phyloP scores from a whole-genome alignment of 2,797 vertebrate species.

The Gouania willdenowi region DNA sequence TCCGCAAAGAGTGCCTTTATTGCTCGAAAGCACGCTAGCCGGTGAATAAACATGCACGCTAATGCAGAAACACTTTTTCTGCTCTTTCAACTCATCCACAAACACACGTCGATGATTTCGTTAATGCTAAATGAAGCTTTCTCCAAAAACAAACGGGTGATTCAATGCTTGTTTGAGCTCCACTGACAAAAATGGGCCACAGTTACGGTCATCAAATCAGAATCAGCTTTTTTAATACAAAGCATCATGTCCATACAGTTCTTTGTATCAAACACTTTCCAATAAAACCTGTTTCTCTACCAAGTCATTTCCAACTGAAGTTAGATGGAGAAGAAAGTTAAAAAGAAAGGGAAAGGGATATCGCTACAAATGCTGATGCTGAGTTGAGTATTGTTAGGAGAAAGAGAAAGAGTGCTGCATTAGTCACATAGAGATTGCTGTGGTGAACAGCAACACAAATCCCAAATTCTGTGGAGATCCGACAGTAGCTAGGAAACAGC shows the following conservation, averaged over 20 bases:
- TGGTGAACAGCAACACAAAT: constrained; percentile 68
- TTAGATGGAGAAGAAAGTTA: constrained; percentile 20
- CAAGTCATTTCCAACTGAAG: constrained; percentile 20
- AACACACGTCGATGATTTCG: constrained; percentile 44
- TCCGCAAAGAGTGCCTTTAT: constrained; percentile 58
- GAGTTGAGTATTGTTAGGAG: constrained; percentile 35
- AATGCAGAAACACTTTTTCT: constrained; percentile 11
- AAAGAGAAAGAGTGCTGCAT: constrained; percentile 57
- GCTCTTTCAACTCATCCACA: constrained; percentile 17
- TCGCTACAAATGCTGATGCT: constrained; percentile 14
- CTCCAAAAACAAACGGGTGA: constrained; percentile 40
- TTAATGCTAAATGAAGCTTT: constrained; percentile 49
- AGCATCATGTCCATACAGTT: constrained; percentile 33
- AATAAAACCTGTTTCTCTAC: constrained; percentile 37
- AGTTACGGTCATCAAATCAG: constrained; percentile 40
- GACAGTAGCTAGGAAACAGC: constrained; percentile 71
- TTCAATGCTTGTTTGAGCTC: constrained; percentile 44
- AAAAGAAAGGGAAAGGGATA: constrained; percentile 32
- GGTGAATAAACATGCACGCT: constrained; percentile 45
- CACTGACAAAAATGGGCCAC: constrained; percentile 60
- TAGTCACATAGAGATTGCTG: constrained; percentile 63
- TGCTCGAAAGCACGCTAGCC: constrained; percentile 54
- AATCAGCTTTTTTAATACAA: constrained; percentile 47
- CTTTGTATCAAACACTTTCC: constrained; percentile 42
- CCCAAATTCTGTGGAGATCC: constrained; percentile 69